Conservation (phyloP, 2,888 invertebrate genomes). For the Trichacis sp. region DNA sequence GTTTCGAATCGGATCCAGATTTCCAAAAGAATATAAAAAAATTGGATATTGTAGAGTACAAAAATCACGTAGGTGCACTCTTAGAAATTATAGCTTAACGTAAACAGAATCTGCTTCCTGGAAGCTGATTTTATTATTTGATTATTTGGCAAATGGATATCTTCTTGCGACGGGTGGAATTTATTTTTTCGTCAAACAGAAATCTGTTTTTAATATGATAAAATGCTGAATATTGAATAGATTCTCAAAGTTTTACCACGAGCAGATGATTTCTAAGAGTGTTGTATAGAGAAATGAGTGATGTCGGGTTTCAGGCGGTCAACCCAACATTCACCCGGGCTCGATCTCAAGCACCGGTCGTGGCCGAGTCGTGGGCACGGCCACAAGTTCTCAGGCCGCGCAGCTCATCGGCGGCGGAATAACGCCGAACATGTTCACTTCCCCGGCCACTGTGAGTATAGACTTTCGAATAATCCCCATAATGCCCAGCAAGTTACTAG, state of each 20-base stretch:
- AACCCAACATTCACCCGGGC: slow-evolving; percentile 76
- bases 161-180: too few species aligned
- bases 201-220: too few species aligned
- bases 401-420: slow-evolving; percentile 79
- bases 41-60: too few species aligned
- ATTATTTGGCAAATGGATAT: too few species aligned
- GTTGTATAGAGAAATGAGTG: neutral
- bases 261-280: neutral
- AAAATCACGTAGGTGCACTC: too few species aligned
- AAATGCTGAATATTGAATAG: too few species aligned
- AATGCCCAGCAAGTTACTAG: slow-evolving; percentile 48
- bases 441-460: slow-evolving; percentile 67
- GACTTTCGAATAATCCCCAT: slow-evolving; percentile 10
- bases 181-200: too few species aligned
- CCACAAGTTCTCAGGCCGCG: slow-evolving; percentile 75
- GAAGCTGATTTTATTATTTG: too few species aligned
- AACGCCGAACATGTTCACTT: slow-evolving; percentile 76
- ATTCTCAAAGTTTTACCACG: slow-evolving; percentile 16
- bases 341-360: slow-evolving; percentile 76
- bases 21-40: too few species aligned
- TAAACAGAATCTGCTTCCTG: too few species aligned
- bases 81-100: too few species aligned
- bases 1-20: too few species aligned
- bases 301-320: slow-evolving; percentile 63
- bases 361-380: slow-evolving; percentile 72